Conservation (phyloP, 1,140 invertebrate genomes). For the Aphelenchoides avenae region DNA sequence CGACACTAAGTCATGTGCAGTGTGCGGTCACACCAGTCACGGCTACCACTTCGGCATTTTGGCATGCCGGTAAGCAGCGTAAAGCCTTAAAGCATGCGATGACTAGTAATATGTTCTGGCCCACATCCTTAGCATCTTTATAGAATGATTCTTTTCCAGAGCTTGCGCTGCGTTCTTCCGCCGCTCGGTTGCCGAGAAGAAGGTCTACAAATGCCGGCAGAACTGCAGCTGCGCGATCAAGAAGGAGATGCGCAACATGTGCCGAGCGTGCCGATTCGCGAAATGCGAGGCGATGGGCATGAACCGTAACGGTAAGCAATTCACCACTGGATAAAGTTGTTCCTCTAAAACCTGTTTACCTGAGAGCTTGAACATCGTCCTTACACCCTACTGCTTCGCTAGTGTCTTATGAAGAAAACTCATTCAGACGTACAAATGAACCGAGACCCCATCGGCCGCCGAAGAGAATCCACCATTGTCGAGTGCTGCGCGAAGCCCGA, state of each 20-base stretch:
- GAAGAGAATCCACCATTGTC: conserved; percentile 8
- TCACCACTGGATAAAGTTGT: conserved; percentile 3
- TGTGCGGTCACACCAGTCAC: conserved; percentile 41
- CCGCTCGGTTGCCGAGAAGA: conserved; percentile 43
- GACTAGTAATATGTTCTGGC: conserved; percentile 4
- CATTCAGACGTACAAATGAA: conserved; percentile 51
- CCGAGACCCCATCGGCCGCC: conserved; percentile 44
- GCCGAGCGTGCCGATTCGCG: conserved; percentile 38
- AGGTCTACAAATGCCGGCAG: conserved; percentile 40
- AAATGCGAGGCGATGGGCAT: conserved; percentile 36
- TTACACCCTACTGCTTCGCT: no score
- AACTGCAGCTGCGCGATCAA: conserved; percentile 33
- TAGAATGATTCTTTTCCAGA: conserved; percentile 21
- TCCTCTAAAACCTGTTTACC: conserved; percentile 10
- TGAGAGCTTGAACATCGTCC: conserved; percentile 3
- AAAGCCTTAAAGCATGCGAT: conserved; percentile 1
- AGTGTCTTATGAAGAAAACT: conserved; percentile 3
- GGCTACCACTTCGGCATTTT: conserved; percentile 45
- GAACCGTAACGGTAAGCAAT: conserved; percentile 11
- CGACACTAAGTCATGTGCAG: conserved; percentile 15
- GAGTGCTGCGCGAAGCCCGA: conserved; percentile 18
- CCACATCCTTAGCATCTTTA: background rate
- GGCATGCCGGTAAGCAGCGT: conserved; percentile 25
- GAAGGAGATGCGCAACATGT: conserved; percentile 46
- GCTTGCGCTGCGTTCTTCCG: conserved; percentile 46